These are phyloP conservation scores for Acanthopleura granulata DNA, from an alignment of 2,888 invertebrate genomes.

Conservation along the genomic window DNA sequence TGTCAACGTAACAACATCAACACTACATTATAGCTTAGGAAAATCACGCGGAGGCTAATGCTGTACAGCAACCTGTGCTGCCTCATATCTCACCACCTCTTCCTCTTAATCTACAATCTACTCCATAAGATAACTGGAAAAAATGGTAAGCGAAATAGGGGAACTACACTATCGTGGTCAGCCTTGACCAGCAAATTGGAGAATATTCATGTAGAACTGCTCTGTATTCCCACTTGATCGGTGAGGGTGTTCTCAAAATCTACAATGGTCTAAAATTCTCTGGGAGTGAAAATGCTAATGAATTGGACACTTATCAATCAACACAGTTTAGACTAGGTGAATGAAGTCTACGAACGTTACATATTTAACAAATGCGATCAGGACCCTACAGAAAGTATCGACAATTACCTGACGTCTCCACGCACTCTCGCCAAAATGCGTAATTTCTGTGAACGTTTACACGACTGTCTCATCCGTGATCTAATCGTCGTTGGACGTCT, in stretches of 20 bases:
- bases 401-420: neutral
- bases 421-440: neutral
- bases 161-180: neutral
- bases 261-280: constrained; percentile 2
- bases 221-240: neutral
- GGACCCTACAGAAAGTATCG: constrained; percentile 3
- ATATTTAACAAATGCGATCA: constrained; percentile 10
- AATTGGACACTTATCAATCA: neutral
- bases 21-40: too few relatives aligned
- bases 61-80: neutral
- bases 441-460: constrained; percentile 19
- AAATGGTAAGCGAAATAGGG: neutral
- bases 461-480: constrained; percentile 13
- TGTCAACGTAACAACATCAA: too few relatives aligned
- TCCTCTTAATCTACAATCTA: neutral
- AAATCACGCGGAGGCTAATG: too few relatives aligned
- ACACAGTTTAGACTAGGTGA: neutral
- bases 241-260: constrained; percentile 8
- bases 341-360: constrained; percentile 16
- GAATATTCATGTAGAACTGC: neutral
- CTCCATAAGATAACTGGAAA: neutral
- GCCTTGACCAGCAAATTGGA: neutral
- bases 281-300: neutral
- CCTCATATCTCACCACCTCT: neutral
- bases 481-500: neutral